A percentile compares a stretch with the other conserved stretches of the same genome.
Evolutionary conservation across 1,140 invertebrate species (phyloP).

Genomic region (Hestina assimilis): DNA sequence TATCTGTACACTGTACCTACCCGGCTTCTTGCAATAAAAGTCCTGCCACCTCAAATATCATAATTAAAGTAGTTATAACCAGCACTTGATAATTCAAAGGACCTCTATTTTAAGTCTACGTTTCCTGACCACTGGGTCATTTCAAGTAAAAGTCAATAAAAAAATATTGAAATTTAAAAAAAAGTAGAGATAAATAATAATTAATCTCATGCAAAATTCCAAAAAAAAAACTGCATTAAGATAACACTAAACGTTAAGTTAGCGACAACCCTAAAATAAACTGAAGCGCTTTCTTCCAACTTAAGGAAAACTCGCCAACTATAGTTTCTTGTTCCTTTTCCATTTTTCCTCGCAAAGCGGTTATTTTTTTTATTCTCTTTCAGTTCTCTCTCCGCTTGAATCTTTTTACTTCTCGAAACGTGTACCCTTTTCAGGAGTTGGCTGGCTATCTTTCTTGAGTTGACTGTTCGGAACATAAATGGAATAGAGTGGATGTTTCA

Average conservation of each 20-base stretch:
- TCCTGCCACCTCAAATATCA: too few species aligned
- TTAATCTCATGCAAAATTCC: too few species aligned
- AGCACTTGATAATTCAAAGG: too few species aligned
- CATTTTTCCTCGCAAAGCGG: slow-evolving; percentile 67
- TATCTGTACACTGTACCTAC: too few species aligned
- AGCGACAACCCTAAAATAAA: slow-evolving; percentile 50
- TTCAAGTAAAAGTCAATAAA: too few species aligned
- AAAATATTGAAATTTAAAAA: neutral
- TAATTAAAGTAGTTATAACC: too few species aligned
- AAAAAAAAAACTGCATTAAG: slow-evolving; percentile 23
- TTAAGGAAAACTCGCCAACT: slow-evolving; percentile 69
- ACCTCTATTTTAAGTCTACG: too few species aligned
- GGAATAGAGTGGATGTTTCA: slow-evolving; percentile 37
- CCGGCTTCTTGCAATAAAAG: too few species aligned
- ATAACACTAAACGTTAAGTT: slow-evolving; percentile 39
- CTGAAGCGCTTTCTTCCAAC: slow-evolving; percentile 35
- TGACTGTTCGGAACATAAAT: slow-evolving; percentile 49
- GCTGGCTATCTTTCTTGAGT: slow-evolving; percentile 74
- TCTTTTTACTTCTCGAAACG: slow-evolving; percentile 70
- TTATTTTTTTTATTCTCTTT: slow-evolving; percentile 53
- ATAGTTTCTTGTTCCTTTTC: slow-evolving; percentile 66
- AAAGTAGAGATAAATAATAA: too few species aligned
- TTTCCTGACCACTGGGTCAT: too few species aligned
- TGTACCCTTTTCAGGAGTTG: slow-evolving; percentile 76
- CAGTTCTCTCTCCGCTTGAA: slow-evolving; percentile 49